Evolutionary conservation across 2,797 vertebrate genomes (phyloP).

Genomic region (Manis crassicaudata): DNA sequence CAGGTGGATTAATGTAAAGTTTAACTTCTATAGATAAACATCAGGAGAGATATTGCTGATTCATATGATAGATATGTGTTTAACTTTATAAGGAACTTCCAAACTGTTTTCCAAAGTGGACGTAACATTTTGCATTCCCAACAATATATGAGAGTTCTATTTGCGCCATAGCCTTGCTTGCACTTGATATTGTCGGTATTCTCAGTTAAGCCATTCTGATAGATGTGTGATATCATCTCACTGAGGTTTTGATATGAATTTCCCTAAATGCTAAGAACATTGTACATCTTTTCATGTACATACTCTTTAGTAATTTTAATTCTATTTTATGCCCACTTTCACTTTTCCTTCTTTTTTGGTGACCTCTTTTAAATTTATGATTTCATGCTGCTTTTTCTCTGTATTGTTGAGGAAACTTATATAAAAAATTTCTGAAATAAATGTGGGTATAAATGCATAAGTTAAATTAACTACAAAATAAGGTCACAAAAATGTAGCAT

Average conservation of each 20-base stretch:
- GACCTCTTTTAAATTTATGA: neutral
- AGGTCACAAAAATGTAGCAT: neutral
- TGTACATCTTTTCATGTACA: neutral
- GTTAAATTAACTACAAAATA: conserved; percentile 34
- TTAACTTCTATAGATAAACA: neutral
- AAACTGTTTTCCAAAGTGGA: neutral
- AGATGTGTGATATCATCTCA: neutral
- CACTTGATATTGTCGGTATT: neutral
- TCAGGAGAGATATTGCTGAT: neutral
- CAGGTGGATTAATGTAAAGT: neutral
- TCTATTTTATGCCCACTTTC: neutral
- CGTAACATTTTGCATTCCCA: neutral
- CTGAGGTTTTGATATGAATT: neutral
- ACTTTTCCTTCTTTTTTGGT: neutral
- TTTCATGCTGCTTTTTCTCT: neutral
- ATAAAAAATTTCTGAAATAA: neutral
- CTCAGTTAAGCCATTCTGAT: neutral
- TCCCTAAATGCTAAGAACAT: neutral
- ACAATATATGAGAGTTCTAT: neutral
- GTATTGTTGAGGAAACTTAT: neutral
- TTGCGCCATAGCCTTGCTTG: neutral
- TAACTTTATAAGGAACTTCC: neutral
- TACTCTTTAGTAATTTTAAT: neutral
- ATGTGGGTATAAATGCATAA: neutral
- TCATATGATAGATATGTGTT: neutral